A percentile compares a stretch with the other conserved stretches of the same genome.
Evolutionary conservation across 2,888 invertebrate genomes (phyloP).

Genomic region (Apocheima hispidaria): DNA sequence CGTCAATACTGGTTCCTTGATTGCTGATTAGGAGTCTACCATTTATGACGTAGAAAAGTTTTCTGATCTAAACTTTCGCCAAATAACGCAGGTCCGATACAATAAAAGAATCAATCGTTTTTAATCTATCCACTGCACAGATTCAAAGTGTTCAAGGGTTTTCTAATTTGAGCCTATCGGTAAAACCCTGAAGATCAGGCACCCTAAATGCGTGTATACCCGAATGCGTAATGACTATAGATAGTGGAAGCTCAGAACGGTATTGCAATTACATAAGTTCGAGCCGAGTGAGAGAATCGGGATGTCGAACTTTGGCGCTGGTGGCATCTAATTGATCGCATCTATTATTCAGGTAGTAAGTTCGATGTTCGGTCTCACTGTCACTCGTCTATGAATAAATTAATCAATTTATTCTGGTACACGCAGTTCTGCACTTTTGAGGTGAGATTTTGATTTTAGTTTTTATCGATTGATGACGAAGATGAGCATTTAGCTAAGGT

Average conservation of each 20-base stretch:
- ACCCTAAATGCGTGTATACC: constrained; percentile 44
- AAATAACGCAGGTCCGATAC: no score
- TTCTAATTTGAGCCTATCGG: not conserved
- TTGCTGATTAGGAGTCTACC: no score
- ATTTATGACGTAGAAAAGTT: no score
- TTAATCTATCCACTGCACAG: no score
- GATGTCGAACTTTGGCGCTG: constrained; percentile 57
- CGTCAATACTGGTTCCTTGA: no score
- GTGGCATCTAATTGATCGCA: constrained; percentile 71
- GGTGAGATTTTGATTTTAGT: constrained; percentile 14
- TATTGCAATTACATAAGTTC: constrained; percentile 66
- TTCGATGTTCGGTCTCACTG: constrained; percentile 58
- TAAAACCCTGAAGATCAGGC: constrained; percentile 1
- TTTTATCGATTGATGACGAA: not conserved
- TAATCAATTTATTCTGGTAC: constrained; percentile 53
- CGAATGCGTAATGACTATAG: constrained; percentile 61
- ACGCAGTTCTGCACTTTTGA: constrained; percentile 30
- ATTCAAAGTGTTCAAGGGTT: no score
- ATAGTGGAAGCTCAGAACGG: constrained; percentile 57
- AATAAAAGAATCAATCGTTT: no score
- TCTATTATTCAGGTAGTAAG: constrained; percentile 73
- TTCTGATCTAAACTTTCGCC: no score
- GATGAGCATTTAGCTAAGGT: not conserved
- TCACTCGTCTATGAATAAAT: constrained; percentile 56
- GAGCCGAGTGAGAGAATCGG: constrained; percentile 49